Base-by-base conservation (phyloP, 23 tunicate genomes). In the Botrylloides violaceus region DNA sequence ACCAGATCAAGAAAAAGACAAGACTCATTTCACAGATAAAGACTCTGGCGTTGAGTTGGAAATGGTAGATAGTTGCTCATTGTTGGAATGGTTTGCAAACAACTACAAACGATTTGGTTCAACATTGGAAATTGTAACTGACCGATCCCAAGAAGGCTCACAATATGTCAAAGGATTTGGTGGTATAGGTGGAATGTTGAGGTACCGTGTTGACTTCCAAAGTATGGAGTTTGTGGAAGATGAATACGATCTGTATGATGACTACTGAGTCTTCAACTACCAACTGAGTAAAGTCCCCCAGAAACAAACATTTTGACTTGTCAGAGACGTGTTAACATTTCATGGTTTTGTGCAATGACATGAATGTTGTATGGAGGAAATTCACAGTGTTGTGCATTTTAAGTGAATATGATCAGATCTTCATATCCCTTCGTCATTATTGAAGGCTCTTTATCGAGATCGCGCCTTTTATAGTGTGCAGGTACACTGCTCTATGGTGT, bases 101-200 rank as follows among this genome's bases (percentile, higher is more conserved):
- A 93, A 93, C 59, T 93, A 93, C 84, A 93, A 93, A 76, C 82
- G 81, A 70, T 85, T 77, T 66, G 98, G 98, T 15, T 82, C 98
- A 2, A 85, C 94, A 0, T 78, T 93, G 28, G 98, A 93, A 53
- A 93, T 93, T 59, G 94, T 92, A 6, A 93, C 98, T 2, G 98
- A 93, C 48, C 80, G 98, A 7, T 93, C 98, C 12, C 98, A 93
- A 39, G 98, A 93, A 68, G 98, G 98, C 3, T 82, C 94, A 2
- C 98, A 93, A 53, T 93, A 84, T 87, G 98, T 93, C 22, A 93
- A 93, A 73, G 98, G 98, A 29, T 93, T 93, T 48, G 98, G 98
- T 34, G 98, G 98, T 21, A 93, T 93, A 56, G 98, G 98, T 19
- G 98, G 98, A 1, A 77, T 93, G 80, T 65, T 93, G 49, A 93